A percentile compares a stretch with the other conserved stretches of the same genome.
Evolutionary conservation across 1,140 invertebrate genomes (phyloP).

Genomic region (Chelonus insularis): DNA sequence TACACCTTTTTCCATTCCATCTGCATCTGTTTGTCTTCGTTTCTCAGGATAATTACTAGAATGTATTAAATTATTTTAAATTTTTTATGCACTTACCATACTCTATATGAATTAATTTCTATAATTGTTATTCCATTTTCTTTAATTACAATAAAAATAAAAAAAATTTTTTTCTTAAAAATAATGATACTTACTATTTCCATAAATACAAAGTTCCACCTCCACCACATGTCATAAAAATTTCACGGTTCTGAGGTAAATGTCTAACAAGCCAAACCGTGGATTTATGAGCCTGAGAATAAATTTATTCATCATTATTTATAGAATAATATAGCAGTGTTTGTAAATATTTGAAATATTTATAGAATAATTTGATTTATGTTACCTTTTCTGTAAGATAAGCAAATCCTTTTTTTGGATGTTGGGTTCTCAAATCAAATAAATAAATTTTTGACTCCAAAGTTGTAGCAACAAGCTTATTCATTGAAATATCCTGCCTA

Average conservation of each 20-base stretch:
- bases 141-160: too few species aligned
- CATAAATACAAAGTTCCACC: slow-evolving; percentile 85
- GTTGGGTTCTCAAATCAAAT: slow-evolving; percentile 86
- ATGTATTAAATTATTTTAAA: too few species aligned
- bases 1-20: slow-evolving; percentile 74
- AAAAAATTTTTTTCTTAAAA: too few species aligned
- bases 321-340: too few species aligned
- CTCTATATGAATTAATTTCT: too few species aligned
- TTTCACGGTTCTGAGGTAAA: slow-evolving; percentile 90
- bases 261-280: slow-evolving; percentile 87
- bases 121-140: too few species aligned
- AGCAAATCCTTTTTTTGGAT: slow-evolving; percentile 86
- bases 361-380: too few species aligned
- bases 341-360: too few species aligned
- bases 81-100: too few species aligned
- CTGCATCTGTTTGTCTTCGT: slow-evolving; percentile 68
- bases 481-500: slow-evolving; percentile 91
- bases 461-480: slow-evolving; percentile 90
- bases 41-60: slow-evolving; percentile 81
- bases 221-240: slow-evolving; percentile 91
- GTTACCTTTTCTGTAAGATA: slow-evolving; percentile 72
- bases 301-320: slow-evolving; percentile 38
- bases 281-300: slow-evolving; percentile 71
- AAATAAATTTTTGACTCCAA: slow-evolving; percentile 91
- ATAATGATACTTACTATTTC: slow-evolving; percentile 95